Conservation (phyloP, 2,888 invertebrate species). For the Drosophila siamana region DNA sequence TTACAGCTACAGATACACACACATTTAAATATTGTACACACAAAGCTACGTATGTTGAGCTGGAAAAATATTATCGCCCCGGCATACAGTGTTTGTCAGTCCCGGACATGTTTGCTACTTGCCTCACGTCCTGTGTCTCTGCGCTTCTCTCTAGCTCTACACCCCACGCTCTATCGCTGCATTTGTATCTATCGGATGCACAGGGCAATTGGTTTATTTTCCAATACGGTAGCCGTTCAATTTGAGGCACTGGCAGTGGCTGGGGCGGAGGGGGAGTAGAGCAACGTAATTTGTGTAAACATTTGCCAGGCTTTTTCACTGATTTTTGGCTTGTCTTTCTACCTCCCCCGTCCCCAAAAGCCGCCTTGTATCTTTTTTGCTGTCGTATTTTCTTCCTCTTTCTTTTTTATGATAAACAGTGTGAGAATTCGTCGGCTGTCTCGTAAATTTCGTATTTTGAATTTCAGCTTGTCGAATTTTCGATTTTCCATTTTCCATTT, state of each 20-base stretch:
- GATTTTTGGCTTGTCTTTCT: slow-evolving; percentile 56
- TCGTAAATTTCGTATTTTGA: slow-evolving; percentile 70
- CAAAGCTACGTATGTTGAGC: slow-evolving; percentile 20
- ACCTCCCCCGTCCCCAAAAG: slow-evolving; percentile 2
- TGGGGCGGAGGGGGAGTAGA: slow-evolving; percentile 5
- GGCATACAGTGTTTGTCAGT: slow-evolving; percentile 54
- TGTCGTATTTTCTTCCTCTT: neutral
- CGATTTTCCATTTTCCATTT: slow-evolving; percentile 32
- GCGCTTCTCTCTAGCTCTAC: slow-evolving; percentile 26
- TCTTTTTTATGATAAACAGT: slow-evolving; percentile 75
- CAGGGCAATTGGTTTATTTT: slow-evolving; percentile 79
- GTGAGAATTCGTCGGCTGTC: slow-evolving; percentile 57
- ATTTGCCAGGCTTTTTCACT: slow-evolving; percentile 76
- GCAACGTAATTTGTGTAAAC: slow-evolving; percentile 78
- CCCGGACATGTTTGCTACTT: slow-evolving; percentile 54
- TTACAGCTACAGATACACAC: slow-evolving; percentile 10
- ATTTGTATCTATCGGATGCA: slow-evolving; percentile 68
- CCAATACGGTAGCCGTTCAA: slow-evolving; percentile 79
- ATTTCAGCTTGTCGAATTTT: slow-evolving; percentile 49
- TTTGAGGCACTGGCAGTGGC: slow-evolving; percentile 35
- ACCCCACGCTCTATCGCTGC: slow-evolving; percentile 34
- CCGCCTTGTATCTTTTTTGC: neutral
- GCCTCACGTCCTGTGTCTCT: slow-evolving; percentile 52
- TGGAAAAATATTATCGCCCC: slow-evolving; percentile 72
- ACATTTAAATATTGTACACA: slow-evolving; percentile 35